Evolutionary conservation across 2,888 invertebrate species (phyloP).

Genomic region (Drosophila nr. fundita): DNA sequence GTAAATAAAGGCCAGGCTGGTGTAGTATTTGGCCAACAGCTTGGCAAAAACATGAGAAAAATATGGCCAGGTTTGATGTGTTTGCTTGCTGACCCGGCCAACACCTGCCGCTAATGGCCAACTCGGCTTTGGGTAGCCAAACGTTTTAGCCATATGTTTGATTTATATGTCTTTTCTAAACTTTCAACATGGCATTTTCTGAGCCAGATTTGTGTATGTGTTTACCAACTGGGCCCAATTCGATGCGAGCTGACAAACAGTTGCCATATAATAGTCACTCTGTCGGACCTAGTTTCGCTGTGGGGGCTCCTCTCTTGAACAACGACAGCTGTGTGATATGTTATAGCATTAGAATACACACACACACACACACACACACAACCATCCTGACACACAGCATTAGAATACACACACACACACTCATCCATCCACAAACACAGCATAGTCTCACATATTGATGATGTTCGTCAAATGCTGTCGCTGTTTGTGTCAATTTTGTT

Average conservation of each 20-base stretch:
- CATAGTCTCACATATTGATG: conserved; percentile 67
- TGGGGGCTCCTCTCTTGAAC: conserved; percentile 45
- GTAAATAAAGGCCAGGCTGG: conserved; percentile 62
- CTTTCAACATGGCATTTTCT: conserved; percentile 10
- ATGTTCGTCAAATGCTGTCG: conserved; percentile 68
- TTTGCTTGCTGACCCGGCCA: conserved; percentile 20
- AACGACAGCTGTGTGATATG: conserved; percentile 74
- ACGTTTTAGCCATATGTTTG: conserved; percentile 59
- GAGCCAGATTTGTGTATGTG: conserved; percentile 2
- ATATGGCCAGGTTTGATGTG: conserved; percentile 30
- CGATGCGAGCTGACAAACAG: conserved; percentile 43
- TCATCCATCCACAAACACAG: background rate
- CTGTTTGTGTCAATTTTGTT: conserved; percentile 70
- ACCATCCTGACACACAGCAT: conserved; percentile 1
- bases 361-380: conserved; percentile 7
- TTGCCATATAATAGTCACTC: conserved; percentile 63
- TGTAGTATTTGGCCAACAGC: conserved; percentile 49
- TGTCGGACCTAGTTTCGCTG: conserved; percentile 43
- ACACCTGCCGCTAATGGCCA: conserved; percentile 64
- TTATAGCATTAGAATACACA: conserved; percentile 46
- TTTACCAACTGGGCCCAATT: conserved; percentile 12
- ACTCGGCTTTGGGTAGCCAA: conserved; percentile 20
- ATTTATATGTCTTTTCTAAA: conserved; percentile 28
- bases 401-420: conserved; percentile 7
- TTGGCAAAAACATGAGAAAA: conserved; percentile 63